A percentile compares a stretch with the other conserved stretches of the same genome.
phyloP scores from a whole-genome alignment of 2,113 vertebrate genomes.

The Galemys pyrenaicus region DNA sequence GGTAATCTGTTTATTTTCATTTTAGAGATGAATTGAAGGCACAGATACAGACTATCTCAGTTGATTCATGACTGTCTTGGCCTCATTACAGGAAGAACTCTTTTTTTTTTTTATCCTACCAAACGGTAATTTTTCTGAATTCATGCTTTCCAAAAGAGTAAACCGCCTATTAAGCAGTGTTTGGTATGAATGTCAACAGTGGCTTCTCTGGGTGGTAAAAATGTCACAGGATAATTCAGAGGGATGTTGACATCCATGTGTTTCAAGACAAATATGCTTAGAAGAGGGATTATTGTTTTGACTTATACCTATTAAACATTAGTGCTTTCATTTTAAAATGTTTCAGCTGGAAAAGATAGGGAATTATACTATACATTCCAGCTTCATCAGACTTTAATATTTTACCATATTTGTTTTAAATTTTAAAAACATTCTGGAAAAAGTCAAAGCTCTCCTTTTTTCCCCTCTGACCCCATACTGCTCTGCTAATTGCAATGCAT shows the following conservation, averaged over 20 bases:
- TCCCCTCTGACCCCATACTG: background rate
- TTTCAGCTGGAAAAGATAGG: background rate
- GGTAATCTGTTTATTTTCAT: background rate
- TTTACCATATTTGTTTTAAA: background rate
- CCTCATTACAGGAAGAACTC: background rate
- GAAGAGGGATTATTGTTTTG: background rate
- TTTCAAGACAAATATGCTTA: background rate
- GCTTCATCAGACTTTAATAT: background rate
- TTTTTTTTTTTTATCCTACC: background rate
- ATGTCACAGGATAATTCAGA: background rate
- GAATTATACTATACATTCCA: background rate
- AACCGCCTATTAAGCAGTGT: background rate
- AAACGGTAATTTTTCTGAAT: background rate
- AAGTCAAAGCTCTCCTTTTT: background rate
- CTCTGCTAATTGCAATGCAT: background rate
- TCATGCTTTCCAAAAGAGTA: background rate
- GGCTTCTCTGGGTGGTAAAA: background rate
- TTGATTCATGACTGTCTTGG: background rate
- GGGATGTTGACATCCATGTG: background rate
- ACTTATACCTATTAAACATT: background rate
- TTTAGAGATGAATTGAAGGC: background rate
- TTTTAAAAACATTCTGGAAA: background rate
- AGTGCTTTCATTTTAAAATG: background rate
- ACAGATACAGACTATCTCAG: background rate
- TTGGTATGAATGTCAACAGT: background rate